These are phyloP conservation scores for Falco columbarius DNA, from an alignment of 2,797 vertebrate species.

Conservation along the genomic window DNA sequence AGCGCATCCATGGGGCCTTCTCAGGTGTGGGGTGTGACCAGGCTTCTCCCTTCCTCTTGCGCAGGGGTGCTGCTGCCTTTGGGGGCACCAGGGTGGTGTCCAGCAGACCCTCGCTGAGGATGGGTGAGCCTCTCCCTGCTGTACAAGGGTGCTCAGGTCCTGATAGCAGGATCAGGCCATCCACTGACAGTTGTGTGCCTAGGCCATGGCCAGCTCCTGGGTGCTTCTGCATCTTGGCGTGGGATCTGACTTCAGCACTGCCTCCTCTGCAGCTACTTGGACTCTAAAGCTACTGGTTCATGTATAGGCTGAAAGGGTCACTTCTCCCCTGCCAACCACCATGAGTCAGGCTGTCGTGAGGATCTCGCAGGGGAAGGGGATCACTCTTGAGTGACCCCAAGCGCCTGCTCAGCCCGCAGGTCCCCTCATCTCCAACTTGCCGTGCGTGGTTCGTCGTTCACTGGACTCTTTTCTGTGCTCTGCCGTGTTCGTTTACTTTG, in stretches of 20 bases:
- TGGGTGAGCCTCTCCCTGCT: background rate
- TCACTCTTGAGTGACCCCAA: background rate
- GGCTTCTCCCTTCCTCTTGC: rapidly evolving
- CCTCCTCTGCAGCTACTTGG: background rate
- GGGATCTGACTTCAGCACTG: background rate
- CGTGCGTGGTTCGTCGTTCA: rapidly evolving
- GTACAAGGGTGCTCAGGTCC: too few species aligned
- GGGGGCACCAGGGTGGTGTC: background rate
- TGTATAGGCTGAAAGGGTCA: background rate
- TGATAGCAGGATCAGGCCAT: background rate
- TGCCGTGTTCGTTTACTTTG: background rate
- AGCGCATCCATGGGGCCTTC: rapidly evolving
- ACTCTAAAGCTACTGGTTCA: background rate
- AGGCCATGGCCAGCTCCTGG: background rate
- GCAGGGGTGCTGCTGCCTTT: background rate
- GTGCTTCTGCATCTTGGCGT: background rate
- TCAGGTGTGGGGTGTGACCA: background rate
- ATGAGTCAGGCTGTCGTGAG: rapidly evolving
- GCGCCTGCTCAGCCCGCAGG: background rate
- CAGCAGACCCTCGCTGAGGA: background rate
- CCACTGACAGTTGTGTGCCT: background rate
- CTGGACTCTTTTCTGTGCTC: background rate
- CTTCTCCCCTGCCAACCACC: background rate
- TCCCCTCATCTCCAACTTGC: background rate
- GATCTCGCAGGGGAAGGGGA: background rate